Evolutionary conservation across 2,888 invertebrate species (phyloP).

Genomic region (Trissonchulus latispiculum): DNA sequence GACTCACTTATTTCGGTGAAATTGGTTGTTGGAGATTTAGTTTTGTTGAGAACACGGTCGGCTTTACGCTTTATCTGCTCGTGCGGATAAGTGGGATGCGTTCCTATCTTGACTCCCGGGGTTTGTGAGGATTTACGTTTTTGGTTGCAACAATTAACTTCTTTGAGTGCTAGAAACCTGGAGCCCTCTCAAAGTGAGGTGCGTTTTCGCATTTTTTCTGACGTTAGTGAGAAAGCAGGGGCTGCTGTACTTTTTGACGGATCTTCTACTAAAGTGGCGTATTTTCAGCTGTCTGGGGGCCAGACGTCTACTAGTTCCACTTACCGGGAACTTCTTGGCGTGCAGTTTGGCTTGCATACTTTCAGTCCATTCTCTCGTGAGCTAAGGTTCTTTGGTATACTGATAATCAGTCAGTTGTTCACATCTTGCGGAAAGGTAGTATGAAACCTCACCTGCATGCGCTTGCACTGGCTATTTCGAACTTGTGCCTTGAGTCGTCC

Average conservation of each 20-base stretch:
- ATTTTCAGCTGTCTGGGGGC: conserved; percentile 1
- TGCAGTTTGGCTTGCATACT: neutral
- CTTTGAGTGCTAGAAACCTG: no score
- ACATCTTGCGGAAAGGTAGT: neutral
- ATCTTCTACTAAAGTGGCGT: neutral
- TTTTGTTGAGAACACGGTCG: neutral
- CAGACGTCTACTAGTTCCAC: neutral
- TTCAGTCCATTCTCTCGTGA: neutral
- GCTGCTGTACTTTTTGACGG: neutral
- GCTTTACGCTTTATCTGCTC: no score
- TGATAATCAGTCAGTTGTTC: neutral
- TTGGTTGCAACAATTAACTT: no score
- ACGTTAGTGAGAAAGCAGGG: neutral
- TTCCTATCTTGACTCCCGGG: no score
- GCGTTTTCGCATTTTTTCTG: neutral
- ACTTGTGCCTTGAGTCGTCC: neutral
- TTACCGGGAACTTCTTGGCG: neutral
- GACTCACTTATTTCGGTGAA: no score
- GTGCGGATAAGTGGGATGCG: no score
- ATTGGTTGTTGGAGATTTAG: conserved; percentile 1
- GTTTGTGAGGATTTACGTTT: no score
- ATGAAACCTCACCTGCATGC: neutral
- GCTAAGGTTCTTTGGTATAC: neutral
- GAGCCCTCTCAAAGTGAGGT: neutral
- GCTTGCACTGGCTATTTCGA: neutral